Base-by-base conservation (phyloP, 92 coral and sea anemone species). In the Parazoanthus darwini region DNA sequence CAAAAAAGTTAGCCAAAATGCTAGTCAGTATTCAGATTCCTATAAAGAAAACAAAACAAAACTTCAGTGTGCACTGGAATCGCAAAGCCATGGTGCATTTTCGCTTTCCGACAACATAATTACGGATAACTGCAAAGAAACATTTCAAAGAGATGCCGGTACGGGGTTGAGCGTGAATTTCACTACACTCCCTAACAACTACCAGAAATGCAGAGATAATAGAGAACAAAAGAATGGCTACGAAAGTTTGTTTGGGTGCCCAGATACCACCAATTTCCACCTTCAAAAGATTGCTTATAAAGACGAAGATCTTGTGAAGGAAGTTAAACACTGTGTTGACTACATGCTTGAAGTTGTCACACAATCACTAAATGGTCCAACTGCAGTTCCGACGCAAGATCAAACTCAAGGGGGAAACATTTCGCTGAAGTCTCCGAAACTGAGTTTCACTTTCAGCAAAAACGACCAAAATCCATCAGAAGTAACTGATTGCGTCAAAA, bases 281-380 rank as follows among this genome's bases (percentile, higher is more conserved):
- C 25, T 3, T 23, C 43, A 71, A 44, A 38, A 15, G 25, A 70
- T 3, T 23, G 16, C 3, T 25, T 38, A 6, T 14, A 10, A 50
- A 25, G 79, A 84, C 13, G 59, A 84, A 50, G 36, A 44, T 42
- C 3, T 83, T 43, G 16, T 6, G 5, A 43, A 14, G 35, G 46
- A 70, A 16, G 79, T 84, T 0, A 73, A 72, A 42, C 37, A 23
- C 29, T 71, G 79, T 18, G 70, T 84, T 71, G 66, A 71, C 14
- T 29, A 18, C 48, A 44, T 84, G 87, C 79, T 84, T 48, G 79
- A 50, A n/a, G 25, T 33, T 44, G 67, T 71, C 6, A 71, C 70
- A 14, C 87, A 13, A 44, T 16, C 23, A 1, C 42, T 46, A 50
- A 54, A 72, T 23, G 29, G 14, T 23, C 22, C 29, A 20, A 71